phyloP scores from a whole-genome alignment of 2,888 invertebrate species.

The Eucriotettix oculatus region DNA sequence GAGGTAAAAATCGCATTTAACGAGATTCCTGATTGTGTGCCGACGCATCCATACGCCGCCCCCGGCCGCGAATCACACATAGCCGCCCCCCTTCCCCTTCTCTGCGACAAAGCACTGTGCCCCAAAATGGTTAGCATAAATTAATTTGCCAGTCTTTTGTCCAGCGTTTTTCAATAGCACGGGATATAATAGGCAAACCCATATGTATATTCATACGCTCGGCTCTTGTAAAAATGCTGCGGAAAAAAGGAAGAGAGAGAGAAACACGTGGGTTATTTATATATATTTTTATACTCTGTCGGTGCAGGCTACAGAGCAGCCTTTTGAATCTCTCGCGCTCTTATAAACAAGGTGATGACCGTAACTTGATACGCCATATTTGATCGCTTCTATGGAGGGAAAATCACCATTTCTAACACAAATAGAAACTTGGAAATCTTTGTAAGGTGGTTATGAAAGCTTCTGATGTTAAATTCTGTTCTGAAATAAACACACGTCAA shows the following conservation, averaged over 20 bases:
- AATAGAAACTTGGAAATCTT: too few relatives aligned
- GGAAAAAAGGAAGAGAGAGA: neutral
- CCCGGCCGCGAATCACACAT: slow-evolving; percentile 7
- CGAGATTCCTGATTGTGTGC: slow-evolving; percentile 12
- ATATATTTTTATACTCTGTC: too few relatives aligned
- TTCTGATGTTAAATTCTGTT: too few relatives aligned
- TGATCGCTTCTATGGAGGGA: too few relatives aligned
- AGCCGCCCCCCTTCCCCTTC: neutral
- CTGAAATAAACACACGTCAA: too few relatives aligned
- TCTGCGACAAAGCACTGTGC: slow-evolving; percentile 5
- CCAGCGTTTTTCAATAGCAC: slow-evolving; percentile 8
- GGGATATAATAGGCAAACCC: slow-evolving; percentile 9
- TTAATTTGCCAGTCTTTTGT: slow-evolving; percentile 15
- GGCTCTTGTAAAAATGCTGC: neutral
- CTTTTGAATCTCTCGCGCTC: too few relatives aligned
- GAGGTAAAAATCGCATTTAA: slow-evolving; percentile 12
- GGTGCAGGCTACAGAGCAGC: too few relatives aligned
- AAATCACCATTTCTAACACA: too few relatives aligned
- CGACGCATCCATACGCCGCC: slow-evolving; percentile 1
- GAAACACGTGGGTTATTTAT: neutral
- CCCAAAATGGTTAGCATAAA: slow-evolving; percentile 15
- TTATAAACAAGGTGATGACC: too few relatives aligned
- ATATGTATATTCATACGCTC: slow-evolving; percentile 12
- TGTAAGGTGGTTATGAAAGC: too few relatives aligned
- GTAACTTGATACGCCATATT: too few relatives aligned